Conservation (phyloP, 2,797 vertebrate species). For the Rhabdomys pumilio region DNA sequence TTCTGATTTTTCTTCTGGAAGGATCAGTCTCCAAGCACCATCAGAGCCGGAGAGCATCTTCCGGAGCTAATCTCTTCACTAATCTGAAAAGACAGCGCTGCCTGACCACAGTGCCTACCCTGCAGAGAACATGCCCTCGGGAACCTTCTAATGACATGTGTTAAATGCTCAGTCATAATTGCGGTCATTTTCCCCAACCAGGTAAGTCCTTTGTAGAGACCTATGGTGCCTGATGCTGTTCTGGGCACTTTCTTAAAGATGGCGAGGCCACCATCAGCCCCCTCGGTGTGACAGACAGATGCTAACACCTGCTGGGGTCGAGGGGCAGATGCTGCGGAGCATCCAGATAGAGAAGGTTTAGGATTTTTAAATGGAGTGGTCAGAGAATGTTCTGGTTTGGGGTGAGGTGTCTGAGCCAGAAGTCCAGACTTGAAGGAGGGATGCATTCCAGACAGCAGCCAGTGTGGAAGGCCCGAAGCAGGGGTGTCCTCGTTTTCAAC, state of each 20-base stretch:
- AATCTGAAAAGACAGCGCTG: not conserved
- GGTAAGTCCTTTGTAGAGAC: not conserved
- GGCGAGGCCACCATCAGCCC: not conserved
- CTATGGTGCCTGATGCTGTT: not conserved
- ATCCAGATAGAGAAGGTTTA: not conserved
- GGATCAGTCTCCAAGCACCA: not conserved
- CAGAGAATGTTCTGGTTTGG: not conserved
- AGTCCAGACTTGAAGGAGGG: not conserved
- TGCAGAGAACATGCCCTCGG: not conserved
- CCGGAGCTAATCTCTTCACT: not conserved
- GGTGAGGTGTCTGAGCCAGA: not conserved
- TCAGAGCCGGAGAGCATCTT: not conserved
- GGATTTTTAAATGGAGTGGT: not conserved
- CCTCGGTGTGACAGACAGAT: not conserved
- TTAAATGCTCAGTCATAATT: not conserved
- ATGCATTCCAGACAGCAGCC: not conserved
- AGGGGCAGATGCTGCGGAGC: not conserved
- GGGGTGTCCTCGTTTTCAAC: not conserved
- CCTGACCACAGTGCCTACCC: not conserved
- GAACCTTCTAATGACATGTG: too few relatives aligned
- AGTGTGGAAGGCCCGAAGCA: not conserved
- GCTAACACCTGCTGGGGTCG: not conserved
- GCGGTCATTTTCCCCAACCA: not conserved
- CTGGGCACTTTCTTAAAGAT: not conserved
- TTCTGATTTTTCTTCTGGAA: not conserved